Conservation (phyloP, 2,113 vertebrate species). For the Lutjanus erythropterus region DNA sequence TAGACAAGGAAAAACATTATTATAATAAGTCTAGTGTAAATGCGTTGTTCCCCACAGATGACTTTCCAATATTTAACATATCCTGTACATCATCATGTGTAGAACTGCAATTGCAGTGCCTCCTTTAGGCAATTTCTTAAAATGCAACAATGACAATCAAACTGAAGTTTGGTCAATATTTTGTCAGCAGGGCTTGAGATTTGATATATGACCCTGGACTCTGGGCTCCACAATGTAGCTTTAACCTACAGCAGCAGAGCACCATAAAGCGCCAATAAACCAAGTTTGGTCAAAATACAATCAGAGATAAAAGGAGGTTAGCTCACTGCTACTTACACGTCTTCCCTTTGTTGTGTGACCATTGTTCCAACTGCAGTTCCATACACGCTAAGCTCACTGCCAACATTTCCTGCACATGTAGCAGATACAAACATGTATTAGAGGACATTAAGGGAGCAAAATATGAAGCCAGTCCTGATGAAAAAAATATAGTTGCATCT, state of each 20-base stretch:
- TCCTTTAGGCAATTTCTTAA: neutral
- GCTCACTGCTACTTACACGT: conserved; percentile 82
- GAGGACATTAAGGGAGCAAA: neutral
- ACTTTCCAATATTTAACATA: neutral
- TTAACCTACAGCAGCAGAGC: neutral
- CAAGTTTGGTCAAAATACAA: neutral
- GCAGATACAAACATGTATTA: conserved; percentile 12
- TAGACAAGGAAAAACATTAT: conserved; percentile 66
- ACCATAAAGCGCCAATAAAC: neutral
- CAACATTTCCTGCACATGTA: conserved; percentile 91
- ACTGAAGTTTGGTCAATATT: neutral
- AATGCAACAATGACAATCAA: neutral
- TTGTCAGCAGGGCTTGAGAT: neutral
- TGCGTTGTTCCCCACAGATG: neutral
- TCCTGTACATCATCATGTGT: neutral
- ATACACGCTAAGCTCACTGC: conserved; percentile 95
- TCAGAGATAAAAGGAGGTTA: neutral
- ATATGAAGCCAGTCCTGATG: neutral
- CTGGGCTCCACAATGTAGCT: neutral
- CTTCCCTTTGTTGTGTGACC: conserved; percentile 92
- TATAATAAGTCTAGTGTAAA: conserved; percentile 3
- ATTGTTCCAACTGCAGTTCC: conserved; percentile 96
- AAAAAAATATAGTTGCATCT: neutral
- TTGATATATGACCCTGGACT: no score
- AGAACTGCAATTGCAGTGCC: neutral